Conservation (phyloP, 2,888 invertebrate species). For the Lacanobia oleracea region DNA sequence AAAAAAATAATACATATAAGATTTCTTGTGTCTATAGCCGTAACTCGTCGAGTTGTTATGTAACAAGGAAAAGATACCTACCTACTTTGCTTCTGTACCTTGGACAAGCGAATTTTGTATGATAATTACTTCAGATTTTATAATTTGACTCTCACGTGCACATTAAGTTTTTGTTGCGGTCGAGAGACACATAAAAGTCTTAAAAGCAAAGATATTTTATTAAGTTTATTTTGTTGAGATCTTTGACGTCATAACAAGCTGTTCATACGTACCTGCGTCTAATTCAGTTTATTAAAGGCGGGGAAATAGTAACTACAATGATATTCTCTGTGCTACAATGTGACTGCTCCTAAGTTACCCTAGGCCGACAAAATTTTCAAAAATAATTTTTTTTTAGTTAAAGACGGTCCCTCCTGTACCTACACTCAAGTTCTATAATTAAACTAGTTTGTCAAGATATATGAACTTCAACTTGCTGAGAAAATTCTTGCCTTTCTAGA, state of each 20-base stretch:
- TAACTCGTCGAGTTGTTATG: constrained; percentile 3
- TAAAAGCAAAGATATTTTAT: not conserved
- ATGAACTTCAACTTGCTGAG: too few relatives aligned
- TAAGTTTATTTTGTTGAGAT: not conserved
- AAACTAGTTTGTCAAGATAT: not conserved
- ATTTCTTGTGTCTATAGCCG: constrained; percentile 3
- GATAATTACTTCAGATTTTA: constrained; percentile 16
- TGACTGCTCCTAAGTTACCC: too few relatives aligned
- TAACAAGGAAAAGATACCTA: constrained; percentile 1
- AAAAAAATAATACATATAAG: constrained; percentile 2
- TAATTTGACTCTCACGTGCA: not conserved
- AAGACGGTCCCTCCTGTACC: too few relatives aligned
- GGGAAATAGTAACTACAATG: too few relatives aligned
- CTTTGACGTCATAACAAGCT: not conserved
- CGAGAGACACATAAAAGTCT: not conserved
- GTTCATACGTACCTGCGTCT: too few relatives aligned
- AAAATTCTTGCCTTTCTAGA: not conserved
- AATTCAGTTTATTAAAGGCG: not conserved
- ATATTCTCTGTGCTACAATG: too few relatives aligned
- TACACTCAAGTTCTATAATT: not conserved
- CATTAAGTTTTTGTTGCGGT: not conserved
- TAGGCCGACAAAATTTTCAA: too few relatives aligned
- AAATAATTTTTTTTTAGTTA: too few relatives aligned
- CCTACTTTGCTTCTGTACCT: not conserved
- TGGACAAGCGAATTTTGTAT: not conserved